Percentiles rank a stretch among this genome's conserved stretches.
phyloP scores from a whole-genome alignment of 2,113 vertebrate genomes.

The Hydrochoerus hydrochaeris region DNA sequence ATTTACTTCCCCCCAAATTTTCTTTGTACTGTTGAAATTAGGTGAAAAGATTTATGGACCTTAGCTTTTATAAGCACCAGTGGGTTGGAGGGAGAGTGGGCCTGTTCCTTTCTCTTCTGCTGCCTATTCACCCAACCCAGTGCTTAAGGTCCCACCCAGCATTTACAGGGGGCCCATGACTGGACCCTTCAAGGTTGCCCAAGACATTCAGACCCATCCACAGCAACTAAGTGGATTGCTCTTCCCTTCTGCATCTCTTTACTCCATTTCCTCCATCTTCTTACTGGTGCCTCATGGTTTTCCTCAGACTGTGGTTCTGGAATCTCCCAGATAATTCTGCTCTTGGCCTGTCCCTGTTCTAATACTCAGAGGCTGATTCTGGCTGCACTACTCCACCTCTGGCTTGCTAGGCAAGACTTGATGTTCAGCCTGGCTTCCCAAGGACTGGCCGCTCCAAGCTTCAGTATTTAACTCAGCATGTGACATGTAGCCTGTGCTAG shows the following conservation, averaged over 20 bases:
- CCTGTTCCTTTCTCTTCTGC: neutral
- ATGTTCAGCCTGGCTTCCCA: neutral
- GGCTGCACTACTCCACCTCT: slow-evolving; percentile 35
- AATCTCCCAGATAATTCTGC: neutral
- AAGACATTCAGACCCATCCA: neutral
- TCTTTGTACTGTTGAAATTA: slow-evolving; percentile 33
- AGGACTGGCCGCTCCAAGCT: slow-evolving; percentile 53
- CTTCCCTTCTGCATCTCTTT: neutral
- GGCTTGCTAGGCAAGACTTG: slow-evolving; percentile 49
- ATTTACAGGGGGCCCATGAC: neutral
- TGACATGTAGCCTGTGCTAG: neutral
- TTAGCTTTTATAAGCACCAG: neutral
- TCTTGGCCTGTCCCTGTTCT: slow-evolving; percentile 14
- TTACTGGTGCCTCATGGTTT: neutral
- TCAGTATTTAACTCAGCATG: slow-evolving; percentile 54
- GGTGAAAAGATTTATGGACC: neutral
- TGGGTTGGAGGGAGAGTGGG: neutral
- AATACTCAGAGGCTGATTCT: slow-evolving; percentile 20
- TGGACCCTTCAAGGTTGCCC: neutral
- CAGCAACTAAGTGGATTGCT: neutral
- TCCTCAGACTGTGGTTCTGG: neutral
- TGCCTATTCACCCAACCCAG: neutral
- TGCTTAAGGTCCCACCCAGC: neutral
- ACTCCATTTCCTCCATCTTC: neutral
- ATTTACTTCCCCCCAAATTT: slow-evolving; percentile 2